A percentile compares a stretch with the other conserved stretches of the same genome.
Evolutionary conservation across 2,888 invertebrate species (phyloP).

Genomic region (Folsomia candida): DNA sequence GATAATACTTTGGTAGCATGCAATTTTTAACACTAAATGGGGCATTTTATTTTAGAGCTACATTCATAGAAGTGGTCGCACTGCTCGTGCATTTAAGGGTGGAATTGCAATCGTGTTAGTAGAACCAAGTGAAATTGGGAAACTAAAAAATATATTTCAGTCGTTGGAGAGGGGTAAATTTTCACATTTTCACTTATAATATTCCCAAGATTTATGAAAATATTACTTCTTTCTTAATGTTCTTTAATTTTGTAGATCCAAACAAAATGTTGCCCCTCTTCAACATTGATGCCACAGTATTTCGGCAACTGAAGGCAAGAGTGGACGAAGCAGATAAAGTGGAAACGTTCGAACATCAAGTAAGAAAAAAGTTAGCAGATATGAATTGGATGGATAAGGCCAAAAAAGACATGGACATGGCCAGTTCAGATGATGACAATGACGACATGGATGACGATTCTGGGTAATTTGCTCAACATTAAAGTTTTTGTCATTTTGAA

Average conservation of each 20-base stretch:
- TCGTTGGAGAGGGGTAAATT: constrained; percentile 78
- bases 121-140: constrained; percentile 78
- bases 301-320: constrained; percentile 67
- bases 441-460: constrained; percentile 30
- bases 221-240: not conserved
- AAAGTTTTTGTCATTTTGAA: not conserved
- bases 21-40: not conserved
- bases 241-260: constrained; percentile 53
- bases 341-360: constrained; percentile 70
- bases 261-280: constrained; percentile 80
- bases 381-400: constrained; percentile 82
- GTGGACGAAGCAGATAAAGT: constrained; percentile 75
- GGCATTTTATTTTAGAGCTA: constrained; percentile 65
- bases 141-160: constrained; percentile 75
- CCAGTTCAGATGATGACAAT: constrained; percentile 66
- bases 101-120: constrained; percentile 90
- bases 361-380: constrained; percentile 65
- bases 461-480: constrained; percentile 27
- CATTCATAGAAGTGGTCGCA: constrained; percentile 93
- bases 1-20: not conserved
- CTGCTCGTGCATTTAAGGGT: constrained; percentile 82
- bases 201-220: too few species aligned
- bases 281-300: constrained; percentile 66
- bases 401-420: constrained; percentile 80
- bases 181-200: constrained; percentile 2